These are phyloP conservation scores for Mechanitis mazaeus DNA, from an alignment of 2,888 invertebrate genomes.

Conservation along the genomic window DNA sequence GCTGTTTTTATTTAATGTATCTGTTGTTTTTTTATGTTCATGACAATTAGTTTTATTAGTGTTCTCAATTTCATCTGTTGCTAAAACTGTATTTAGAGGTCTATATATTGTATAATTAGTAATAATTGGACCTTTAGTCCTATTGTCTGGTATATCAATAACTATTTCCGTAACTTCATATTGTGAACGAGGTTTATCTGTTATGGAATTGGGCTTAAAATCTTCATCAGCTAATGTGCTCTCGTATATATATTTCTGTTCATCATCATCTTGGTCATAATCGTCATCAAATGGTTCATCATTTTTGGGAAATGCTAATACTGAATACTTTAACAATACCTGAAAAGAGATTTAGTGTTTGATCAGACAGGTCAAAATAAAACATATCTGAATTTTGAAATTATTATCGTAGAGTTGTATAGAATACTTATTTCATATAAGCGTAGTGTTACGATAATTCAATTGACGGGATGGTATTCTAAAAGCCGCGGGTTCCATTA, in stretches of 20 bases:
- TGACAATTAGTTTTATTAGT: conserved; percentile 10
- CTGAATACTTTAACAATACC: neutral
- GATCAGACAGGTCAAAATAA: too few relatives aligned
- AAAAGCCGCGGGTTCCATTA: too few relatives aligned
- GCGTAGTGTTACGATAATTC: too few relatives aligned
- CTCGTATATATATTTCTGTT: conserved; percentile 10
- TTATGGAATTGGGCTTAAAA: neutral
- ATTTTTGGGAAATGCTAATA: neutral
- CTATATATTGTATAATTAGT: conserved; percentile 37
- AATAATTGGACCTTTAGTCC: conserved; percentile 39
- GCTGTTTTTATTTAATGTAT: conserved; percentile 10
- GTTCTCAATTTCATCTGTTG: conserved; percentile 17
- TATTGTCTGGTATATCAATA: conserved; percentile 49
- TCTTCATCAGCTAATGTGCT: conserved; percentile 8
- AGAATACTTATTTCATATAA: too few relatives aligned
- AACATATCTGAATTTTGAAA: too few relatives aligned
- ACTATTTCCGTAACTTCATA: conserved; percentile 59
- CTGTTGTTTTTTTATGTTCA: conserved; percentile 22
- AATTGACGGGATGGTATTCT: too few relatives aligned
- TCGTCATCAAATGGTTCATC: neutral
- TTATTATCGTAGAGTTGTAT: too few relatives aligned
- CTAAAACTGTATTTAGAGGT: conserved; percentile 40
- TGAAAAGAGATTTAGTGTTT: neutral
- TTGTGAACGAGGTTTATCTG: conserved; percentile 19
- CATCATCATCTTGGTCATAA: neutral